Evolutionary conservation across 2,888 invertebrate species (phyloP), one percentile per base, ranked within the genome.

Genomic region (Acronicta leporina): DNA sequence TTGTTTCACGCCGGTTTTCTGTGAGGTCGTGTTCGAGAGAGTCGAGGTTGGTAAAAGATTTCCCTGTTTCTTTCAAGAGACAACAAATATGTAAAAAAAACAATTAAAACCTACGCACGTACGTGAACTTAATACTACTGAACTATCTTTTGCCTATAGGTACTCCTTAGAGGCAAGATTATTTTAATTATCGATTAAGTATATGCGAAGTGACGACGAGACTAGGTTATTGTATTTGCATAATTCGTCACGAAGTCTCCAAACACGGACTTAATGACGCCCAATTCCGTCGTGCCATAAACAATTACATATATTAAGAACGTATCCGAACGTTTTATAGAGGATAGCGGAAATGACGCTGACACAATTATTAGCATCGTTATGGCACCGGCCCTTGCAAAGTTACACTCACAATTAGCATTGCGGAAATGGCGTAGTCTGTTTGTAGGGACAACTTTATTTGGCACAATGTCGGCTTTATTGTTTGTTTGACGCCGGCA

Each of bases 391-490:
- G 61, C 75, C 79, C 79, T 76, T 74, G 64, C 67, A 49, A 52
- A 64, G 63, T 57, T 67, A 69, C 57, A 65, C 71, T 79, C 71
- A 77, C 67, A 75, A 75, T 78, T 50, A 70, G 71, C 63, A 65
- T 70, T 57, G 70, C 67, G 69, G 75, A 75, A 69, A 81, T 79
- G 69, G 66, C 61, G 66, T 66, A 49, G 67, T 53, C 63, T 52
- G 58, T 66, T 76, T 49, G 69, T 56, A 72, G 73, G 69, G 74
- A 62, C 59, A 56, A 66, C 83, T 82, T 60, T 81, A 82, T 84
- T 83, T 75, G 85, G 85, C 68, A 81, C 83, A 82, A 80, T 79
- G 78, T 75, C 49, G 64, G 68, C 79, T 77, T 78, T 78, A 81
- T 82, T 75, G 70, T 66, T 48, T 52, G 38, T 49, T 64, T 67